Evolutionary conservation across 2,113 vertebrate species (phyloP), one percentile per base, ranked within the genome.

Genomic region (Percina caprodes): DNA sequence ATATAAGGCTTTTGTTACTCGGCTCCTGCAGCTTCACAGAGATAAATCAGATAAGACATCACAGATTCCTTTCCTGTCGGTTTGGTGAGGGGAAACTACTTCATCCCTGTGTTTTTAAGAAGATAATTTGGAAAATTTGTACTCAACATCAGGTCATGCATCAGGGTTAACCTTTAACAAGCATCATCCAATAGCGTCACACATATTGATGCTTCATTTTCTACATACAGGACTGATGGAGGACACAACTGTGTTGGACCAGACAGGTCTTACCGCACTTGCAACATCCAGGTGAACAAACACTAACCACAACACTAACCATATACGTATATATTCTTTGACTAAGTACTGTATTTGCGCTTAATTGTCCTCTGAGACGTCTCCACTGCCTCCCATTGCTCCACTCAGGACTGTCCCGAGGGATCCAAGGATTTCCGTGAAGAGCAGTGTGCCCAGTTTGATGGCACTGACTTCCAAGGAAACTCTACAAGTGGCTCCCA

Each of bases 391-490:
- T 55, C 48, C 18, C 6, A 0, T 70, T 7, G 4, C 30, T 55
- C 42, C 61, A 7, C 19, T 39, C 87, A 99, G 98, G 96, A 94
- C 86, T 99, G 98, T 84, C 96, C 97, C 0, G 96, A 96, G 1
- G 96, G 96, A 1, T 94, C 96, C 59, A 85, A 35, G 15, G 98
- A 99, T 86, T 98, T 99, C 92, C 94, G 98, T 14, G 98, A 98
- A 2, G 95, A 98, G 84, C 98, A 99, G 86, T 99, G 98, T 79
- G 85, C 98, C 1, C 93, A 96, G 81, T 97, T 97, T 0, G 97
- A 99, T 4, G 95, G 94, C 21, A 92, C 59, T 0, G 96, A 97
- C 80, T 99, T 99, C 88, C 96, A 97, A 88, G 97, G 12, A 97
- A 95, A 79, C 95, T 73, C 67, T 96, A 97, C 92, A 96, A 96